Percentiles rank a stretch among this genome's conserved stretches.
Conservation (phyloP, 2,113 vertebrate species). For the Calypte anna region DNA sequence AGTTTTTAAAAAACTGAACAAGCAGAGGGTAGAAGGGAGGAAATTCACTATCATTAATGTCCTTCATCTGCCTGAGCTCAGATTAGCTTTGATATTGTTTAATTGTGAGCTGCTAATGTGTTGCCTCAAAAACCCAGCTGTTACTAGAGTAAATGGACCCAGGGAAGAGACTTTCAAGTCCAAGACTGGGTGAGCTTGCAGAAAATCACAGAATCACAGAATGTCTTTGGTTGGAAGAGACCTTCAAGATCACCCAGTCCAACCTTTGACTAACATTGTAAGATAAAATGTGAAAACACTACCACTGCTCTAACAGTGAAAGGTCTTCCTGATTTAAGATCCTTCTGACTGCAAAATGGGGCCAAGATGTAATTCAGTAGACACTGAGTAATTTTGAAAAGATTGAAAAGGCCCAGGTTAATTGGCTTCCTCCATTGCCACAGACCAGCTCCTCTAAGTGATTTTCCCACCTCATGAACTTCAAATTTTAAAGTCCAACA, state of each 20-base stretch:
- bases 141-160: conserved; percentile 8
- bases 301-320: conserved; percentile 13
- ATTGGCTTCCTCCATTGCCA: conserved; percentile 58
- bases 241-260: too few relatives aligned
- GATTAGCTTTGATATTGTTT: conserved; percentile 49
- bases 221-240: too few relatives aligned
- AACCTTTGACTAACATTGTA: too few relatives aligned
- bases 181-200: conserved; percentile 19
- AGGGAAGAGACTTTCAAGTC: neutral
- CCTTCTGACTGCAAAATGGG: conserved; percentile 49
- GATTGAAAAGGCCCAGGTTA: conserved; percentile 70
- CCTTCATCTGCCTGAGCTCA: conserved; percentile 17
- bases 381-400: conserved; percentile 63
- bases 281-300: neutral
- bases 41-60: neutral
- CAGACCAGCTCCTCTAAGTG: conserved; percentile 13
- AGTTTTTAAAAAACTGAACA: conserved; percentile 2
- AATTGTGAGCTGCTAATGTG: conserved; percentile 53
- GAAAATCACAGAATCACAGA: neutral
- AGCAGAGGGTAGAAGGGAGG: neutral
- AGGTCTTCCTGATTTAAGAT: conserved; percentile 61
- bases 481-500: neutral
- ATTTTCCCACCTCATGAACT: neutral
- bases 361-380: conserved; percentile 42
- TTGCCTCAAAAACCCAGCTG: conserved; percentile 59